Conservation (phyloP, 2,888 invertebrate species). For the Stomorhina lunata region DNA sequence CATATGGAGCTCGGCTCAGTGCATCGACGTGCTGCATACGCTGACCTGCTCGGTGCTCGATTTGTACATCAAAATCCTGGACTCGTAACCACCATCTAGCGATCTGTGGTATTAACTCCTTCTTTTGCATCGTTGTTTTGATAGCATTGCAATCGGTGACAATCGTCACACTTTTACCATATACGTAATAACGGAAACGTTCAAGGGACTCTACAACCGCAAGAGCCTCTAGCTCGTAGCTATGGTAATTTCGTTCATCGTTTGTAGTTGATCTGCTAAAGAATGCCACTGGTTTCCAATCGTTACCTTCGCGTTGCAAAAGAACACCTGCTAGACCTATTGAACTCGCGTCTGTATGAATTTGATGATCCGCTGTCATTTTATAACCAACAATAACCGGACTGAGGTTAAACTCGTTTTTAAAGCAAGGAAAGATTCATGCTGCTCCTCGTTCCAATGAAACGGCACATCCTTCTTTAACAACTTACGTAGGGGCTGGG, state of each 20-base stretch:
- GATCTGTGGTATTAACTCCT: constrained; percentile 39
- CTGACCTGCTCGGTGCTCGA: not conserved
- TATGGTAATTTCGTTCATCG: too few relatives aligned
- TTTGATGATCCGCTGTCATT: too few relatives aligned
- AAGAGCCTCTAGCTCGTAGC: constrained; percentile 69
- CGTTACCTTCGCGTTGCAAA: too few relatives aligned
- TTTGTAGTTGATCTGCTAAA: too few relatives aligned
- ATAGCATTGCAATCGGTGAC: constrained; percentile 55
- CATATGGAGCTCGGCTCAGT: not conserved
- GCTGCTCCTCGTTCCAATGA: too few relatives aligned
- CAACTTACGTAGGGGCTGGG: constrained; percentile 29
- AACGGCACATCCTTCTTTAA: constrained; percentile 39
- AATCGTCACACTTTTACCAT: constrained; percentile 12
- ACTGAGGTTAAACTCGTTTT: too few relatives aligned
- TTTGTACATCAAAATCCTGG: not conserved
- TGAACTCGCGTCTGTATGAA: too few relatives aligned
- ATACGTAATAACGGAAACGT: constrained; percentile 17
- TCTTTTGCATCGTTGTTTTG: constrained; percentile 50
- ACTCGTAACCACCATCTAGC: constrained; percentile 53
- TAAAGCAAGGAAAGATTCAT: too few relatives aligned
- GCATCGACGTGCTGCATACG: too few relatives aligned
- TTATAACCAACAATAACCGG: too few relatives aligned
- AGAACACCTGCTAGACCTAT: too few relatives aligned
- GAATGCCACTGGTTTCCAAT: too few relatives aligned
- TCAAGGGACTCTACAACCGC: constrained; percentile 54